These are phyloP conservation scores for Prionace glauca DNA, from an alignment of 2,797 vertebrate species.

Conservation along the genomic window DNA sequence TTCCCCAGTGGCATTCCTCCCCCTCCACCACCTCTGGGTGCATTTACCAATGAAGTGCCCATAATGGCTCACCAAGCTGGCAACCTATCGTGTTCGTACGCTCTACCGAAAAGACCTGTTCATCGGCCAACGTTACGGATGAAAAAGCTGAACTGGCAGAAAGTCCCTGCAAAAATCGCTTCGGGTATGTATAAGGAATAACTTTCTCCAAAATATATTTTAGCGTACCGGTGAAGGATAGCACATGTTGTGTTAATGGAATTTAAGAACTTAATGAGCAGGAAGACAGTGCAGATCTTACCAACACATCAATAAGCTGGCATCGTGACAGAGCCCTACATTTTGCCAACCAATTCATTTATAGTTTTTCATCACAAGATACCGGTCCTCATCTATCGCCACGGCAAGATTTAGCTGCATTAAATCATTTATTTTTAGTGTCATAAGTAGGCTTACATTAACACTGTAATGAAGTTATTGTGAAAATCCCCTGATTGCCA, in stretches of 20 bases:
- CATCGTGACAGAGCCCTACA: neutral
- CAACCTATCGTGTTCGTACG: conserved; percentile 51
- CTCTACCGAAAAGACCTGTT: conserved; percentile 49
- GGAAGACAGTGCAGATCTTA: too few relatives aligned
- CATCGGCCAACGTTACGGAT: conserved; percentile 78
- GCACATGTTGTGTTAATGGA: neutral
- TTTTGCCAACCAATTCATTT: neutral
- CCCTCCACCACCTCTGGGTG: conserved; percentile 48
- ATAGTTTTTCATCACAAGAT: neutral
- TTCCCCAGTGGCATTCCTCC: conserved; percentile 47
- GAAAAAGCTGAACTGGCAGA: conserved; percentile 99
- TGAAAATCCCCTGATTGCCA: too few relatives aligned
- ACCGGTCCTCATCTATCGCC: neutral
- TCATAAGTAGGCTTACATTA: too few relatives aligned
- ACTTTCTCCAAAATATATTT: neutral
- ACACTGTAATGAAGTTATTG: too few relatives aligned
- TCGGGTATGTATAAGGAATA: conserved; percentile 61
- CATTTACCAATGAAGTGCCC: conserved; percentile 51
- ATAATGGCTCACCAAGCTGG: conserved; percentile 60
- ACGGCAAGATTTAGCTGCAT: neutral
- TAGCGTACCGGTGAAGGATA: neutral
- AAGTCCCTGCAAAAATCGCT: conserved; percentile 68
- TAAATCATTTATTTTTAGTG: too few relatives aligned
- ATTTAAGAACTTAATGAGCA: neutral
- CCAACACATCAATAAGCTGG: neutral